These are phyloP conservation scores for Mareca strepera DNA, from an alignment of 2,797 vertebrate genomes.

Conservation along the genomic window DNA sequence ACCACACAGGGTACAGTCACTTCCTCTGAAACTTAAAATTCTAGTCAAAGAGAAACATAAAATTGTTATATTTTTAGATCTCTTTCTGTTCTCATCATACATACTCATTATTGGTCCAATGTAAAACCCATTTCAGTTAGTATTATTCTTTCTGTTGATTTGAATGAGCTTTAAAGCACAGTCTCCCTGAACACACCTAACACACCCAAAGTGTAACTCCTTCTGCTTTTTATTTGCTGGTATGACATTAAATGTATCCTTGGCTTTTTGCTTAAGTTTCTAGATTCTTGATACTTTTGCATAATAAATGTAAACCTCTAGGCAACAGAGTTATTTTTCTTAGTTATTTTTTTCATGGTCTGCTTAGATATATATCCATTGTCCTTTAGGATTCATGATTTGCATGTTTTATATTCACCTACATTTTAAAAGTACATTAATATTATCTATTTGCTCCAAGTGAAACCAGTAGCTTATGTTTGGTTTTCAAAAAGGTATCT, in stretches of 20 bases:
- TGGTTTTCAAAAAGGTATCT: not conserved
- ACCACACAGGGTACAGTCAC: not conserved
- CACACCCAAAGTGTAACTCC: not conserved
- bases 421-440: not conserved
- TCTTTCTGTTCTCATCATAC: not conserved
- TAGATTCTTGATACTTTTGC: not conserved
- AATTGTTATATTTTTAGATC: not conserved
- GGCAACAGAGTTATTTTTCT: not conserved
- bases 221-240: not conserved
- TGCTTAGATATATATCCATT: not conserved
- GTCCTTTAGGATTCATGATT: not conserved
- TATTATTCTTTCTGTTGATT: not conserved
- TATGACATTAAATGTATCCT: not conserved
- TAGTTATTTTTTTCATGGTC: not conserved
- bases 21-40: not conserved
- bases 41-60: not conserved
- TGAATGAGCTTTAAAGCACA: not conserved
- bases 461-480: not conserved
- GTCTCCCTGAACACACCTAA: not conserved
- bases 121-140: not conserved
- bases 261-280: not conserved
- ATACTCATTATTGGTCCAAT: not conserved
- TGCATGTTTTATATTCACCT: constrained; percentile 6
- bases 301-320: not conserved
- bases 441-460: constrained; percentile 13